Percentiles rank a stretch among this genome's conserved stretches.
Evolutionary conservation across 2,113 vertebrate species (phyloP).

Genomic region (Cynoglossus semilaevis): DNA sequence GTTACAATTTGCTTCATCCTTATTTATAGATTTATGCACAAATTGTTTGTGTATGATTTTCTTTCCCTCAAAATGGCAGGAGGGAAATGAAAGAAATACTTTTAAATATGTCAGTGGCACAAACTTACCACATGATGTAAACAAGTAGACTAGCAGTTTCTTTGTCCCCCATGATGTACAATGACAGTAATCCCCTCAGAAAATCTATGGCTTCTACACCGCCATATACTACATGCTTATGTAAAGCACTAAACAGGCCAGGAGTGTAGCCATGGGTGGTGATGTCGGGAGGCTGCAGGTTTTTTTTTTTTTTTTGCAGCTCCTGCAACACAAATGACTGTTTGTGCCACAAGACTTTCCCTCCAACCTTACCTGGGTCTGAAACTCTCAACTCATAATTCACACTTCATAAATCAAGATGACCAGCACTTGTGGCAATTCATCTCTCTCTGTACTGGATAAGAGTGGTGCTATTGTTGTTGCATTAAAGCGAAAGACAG

Average conservation of each 20-base stretch:
- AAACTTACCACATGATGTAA: too few species aligned
- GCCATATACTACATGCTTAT: slow-evolving; percentile 20
- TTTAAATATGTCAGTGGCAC: too few species aligned
- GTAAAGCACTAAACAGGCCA: slow-evolving; percentile 37
- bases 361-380: slow-evolving; percentile 53
- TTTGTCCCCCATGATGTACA: too few species aligned
- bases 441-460: slow-evolving; percentile 56
- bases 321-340: slow-evolving; percentile 66
- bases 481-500: too few species aligned
- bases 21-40: too few species aligned
- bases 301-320: slow-evolving; percentile 61
- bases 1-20: too few species aligned
- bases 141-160: too few species aligned
- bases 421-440: slow-evolving; percentile 63
- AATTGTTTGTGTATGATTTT: too few species aligned
- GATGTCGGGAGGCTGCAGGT: slow-evolving; percentile 6
- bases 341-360: slow-evolving; percentile 56
- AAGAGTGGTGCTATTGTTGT: slow-evolving; percentile 69
- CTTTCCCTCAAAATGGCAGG: too few species aligned
- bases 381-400: slow-evolving; percentile 68
- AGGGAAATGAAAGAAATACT: too few species aligned
- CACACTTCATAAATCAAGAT: slow-evolving; percentile 78
- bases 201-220: slow-evolving; percentile 2
- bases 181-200: slow-evolving; percentile 2
- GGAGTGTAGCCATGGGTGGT: slow-evolving; percentile 23